phyloP scores from a whole-genome alignment of 2,113 vertebrate genomes.

The Antechinus stuartii region DNA sequence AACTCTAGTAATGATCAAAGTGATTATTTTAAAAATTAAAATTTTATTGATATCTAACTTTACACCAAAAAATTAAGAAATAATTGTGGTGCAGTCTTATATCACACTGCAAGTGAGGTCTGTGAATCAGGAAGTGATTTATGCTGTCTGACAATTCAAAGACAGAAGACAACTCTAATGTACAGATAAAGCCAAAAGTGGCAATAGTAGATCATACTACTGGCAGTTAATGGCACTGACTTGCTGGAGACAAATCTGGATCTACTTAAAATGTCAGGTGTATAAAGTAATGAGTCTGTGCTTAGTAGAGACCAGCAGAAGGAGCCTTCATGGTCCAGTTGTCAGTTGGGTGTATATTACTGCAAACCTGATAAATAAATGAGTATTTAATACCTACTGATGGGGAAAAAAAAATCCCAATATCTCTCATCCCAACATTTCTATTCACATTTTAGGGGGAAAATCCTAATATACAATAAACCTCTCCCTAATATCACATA shows the following conservation, averaged over 20 bases:
- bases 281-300: slow-evolving; percentile 74
- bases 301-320: slow-evolving; percentile 77
- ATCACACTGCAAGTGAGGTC: not conserved
- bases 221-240: slow-evolving; percentile 70
- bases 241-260: slow-evolving; percentile 73
- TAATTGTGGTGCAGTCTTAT: not conserved
- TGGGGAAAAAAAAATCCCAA: not conserved
- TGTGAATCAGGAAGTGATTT: slow-evolving; percentile 64
- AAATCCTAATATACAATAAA: slow-evolving; percentile 15
- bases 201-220: slow-evolving; percentile 68
- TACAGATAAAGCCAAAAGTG: slow-evolving; percentile 70
- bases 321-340: slow-evolving; percentile 80
- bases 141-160: slow-evolving; percentile 69
- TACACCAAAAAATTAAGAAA: slow-evolving; percentile 52
- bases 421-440: slow-evolving; percentile 18
- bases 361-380: slow-evolving; percentile 83
- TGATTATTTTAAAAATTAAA: not conserved
- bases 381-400: slow-evolving; percentile 73
- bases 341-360: slow-evolving; percentile 76
- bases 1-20: not conserved
- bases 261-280: slow-evolving; percentile 78
- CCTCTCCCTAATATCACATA: slow-evolving; percentile 23
- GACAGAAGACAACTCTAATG: slow-evolving; percentile 72
- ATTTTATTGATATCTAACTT: not conserved
- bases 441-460: slow-evolving; percentile 21